Base-by-base conservation (phyloP, 2,797 vertebrate species). In the Squalus acanthias region DNA sequence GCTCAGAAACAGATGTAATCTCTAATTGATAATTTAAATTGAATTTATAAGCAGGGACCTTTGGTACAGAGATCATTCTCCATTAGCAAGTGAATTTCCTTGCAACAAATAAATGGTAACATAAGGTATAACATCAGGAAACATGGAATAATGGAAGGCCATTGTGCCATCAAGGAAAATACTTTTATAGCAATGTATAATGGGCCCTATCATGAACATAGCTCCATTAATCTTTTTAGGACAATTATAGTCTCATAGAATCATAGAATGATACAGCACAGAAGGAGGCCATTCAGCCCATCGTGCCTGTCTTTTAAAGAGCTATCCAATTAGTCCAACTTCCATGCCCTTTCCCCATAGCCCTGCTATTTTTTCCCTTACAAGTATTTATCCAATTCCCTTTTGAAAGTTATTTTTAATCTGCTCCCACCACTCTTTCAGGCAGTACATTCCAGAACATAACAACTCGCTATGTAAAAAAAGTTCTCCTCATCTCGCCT, bases 11-110 rank as follows among this genome's bases (percentile, higher is more conserved):
- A 95, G 94, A 95, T 95, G 94, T 95, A 57, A 95, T 60, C 94
- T 76, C 50, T 95, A 95, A 95, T 95, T 72, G 70, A 95, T 76
- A 22, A 76, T 95, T 74, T 76, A 95, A 95, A 76, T 72, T 95
- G 70, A 95, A 95, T 95, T 95, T 95, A 57, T 76, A 74, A 74
- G 29, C 50, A 95, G 26, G n/a, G 67, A 50, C n/a, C 39, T 95
- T 50, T 95, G 93, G 46, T 76, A 33, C 50, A 69, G 65, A 39
- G 53, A 60, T 92, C 60, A 65, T 65, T 67, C 60, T 65, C 63
- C 33, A 65, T 39, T 53, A 70, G 46, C 50, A 53, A 72, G 12
- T 74, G 26, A 74, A 57, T 53, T 50, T 53, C 67, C 69, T 50
- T 53, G 24, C 69, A 74, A 53, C 39, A 74, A 95, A 29, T 95